Conservation (phyloP, 2,797 vertebrate genomes). For the Clarias platycephalus region DNA sequence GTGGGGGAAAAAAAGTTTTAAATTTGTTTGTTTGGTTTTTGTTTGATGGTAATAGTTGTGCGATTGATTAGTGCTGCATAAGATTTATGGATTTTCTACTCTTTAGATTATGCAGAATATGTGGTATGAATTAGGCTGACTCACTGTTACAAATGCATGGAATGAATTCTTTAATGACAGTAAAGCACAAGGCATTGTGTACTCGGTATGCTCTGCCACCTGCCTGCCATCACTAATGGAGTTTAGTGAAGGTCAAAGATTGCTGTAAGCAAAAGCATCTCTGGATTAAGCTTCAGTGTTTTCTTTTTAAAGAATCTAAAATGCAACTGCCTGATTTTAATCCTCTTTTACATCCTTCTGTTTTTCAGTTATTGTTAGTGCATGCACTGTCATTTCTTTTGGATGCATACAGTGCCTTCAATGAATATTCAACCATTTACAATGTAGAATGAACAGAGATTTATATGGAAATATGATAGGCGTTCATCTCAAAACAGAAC, state of each 20-base stretch:
- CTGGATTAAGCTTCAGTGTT: conserved; percentile 41
- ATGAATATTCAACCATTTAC: background rate
- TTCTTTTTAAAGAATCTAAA: conserved; percentile 29
- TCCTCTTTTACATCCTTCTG: conserved; percentile 31
- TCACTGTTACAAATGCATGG: background rate
- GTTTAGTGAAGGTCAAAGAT: conserved; percentile 31
- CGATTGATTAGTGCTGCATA: conserved; percentile 32
- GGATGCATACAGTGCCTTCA: background rate
- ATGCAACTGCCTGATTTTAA: conserved; percentile 24
- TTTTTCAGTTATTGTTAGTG: conserved; percentile 5
- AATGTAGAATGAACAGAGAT: background rate
- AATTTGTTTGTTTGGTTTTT: background rate
- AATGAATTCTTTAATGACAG: background rate
- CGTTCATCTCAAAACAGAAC: no score
- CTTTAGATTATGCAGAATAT: conserved; percentile 6
- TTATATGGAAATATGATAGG: background rate
- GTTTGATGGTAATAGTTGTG: conserved; percentile 29
- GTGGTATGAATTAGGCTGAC: background rate
- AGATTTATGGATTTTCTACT: conserved; percentile 5
- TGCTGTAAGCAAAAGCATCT: conserved; percentile 18
- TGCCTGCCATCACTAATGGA: conserved; percentile 4
- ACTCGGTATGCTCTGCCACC: background rate
- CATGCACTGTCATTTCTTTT: background rate
- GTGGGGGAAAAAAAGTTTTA: conserved; percentile 9
- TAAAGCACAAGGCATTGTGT: background rate